These are phyloP conservation scores for Metopia argyrocephala DNA, from an alignment of 2,888 invertebrate genomes.

Conservation along the genomic window DNA sequence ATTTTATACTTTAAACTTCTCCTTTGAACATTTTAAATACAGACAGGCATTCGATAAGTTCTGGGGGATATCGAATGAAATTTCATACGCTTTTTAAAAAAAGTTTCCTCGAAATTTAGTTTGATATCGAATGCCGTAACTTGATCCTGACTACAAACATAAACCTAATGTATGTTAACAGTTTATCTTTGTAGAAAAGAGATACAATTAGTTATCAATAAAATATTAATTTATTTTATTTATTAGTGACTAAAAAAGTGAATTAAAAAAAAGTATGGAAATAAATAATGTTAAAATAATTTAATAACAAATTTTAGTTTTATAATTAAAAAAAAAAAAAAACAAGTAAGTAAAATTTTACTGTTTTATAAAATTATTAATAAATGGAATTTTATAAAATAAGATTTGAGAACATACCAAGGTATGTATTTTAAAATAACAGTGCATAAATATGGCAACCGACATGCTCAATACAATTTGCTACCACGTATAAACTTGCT, in stretches of 20 bases:
- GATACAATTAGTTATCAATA: neutral
- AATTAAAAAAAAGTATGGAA: neutral
- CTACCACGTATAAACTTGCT: conserved; percentile 75
- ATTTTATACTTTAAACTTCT: too few species aligned
- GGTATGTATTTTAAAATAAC: conserved; percentile 72
- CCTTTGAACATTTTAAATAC: too few species aligned
- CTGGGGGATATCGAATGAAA: too few species aligned
- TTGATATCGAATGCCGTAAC: too few species aligned
- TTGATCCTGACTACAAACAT: too few species aligned
- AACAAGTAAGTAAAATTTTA: neutral
- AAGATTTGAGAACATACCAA: neutral
- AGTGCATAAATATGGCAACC: conserved; percentile 77
- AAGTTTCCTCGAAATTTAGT: too few species aligned
- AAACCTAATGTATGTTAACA: too few species aligned
- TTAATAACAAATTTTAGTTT: neutral
- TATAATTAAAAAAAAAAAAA: neutral
- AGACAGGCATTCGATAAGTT: too few species aligned
- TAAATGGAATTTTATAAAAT: conserved; percentile 4
- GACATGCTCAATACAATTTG: conserved; percentile 74
- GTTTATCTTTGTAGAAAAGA: too few species aligned
- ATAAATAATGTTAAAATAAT: neutral
- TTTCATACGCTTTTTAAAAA: too few species aligned
- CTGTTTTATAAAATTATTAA: conserved; percentile 36
- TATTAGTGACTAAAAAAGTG: conserved; percentile 8
- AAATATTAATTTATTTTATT: neutral